Evolutionary conservation across 2,888 invertebrate species (phyloP), one percentile per base, ranked within the genome.

Genomic region (Stictocephala bisonia): DNA sequence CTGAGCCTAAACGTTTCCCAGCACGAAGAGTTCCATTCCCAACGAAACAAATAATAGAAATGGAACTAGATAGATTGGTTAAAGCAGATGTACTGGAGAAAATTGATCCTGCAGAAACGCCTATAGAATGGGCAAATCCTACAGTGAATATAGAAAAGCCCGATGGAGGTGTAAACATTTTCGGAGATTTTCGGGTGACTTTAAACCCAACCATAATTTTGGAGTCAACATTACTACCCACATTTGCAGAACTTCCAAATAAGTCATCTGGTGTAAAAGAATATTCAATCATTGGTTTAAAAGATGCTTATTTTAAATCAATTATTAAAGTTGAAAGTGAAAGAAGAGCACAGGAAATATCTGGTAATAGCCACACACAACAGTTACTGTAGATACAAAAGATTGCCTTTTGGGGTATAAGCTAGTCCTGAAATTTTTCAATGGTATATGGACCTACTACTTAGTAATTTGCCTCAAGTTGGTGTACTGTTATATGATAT

Each of bases 161-260:
- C 24, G 40, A 60, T 20, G 40, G 60, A 9, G 15, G 13, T n/a
- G 40, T 35, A 22, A 18, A 26, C 3, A 40, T 60, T 22, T 60
- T 35, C 40, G 58, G 58, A 58, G 58, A 58, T 58, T 58, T 58
- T 7, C 29, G 35, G 15, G 58, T 58, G 1, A 29, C 18, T 13
- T 35, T 58, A 20, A 58, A 31, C 13, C 58, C 58, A 31, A 58
- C 24, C 27, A 26, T 53, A 24, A 27, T 26, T 6, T 26, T 13
- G n/a, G 53, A 53, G 18, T 3, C 11, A 3, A n/a, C n/a, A 26
- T 27, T 53, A 13, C 4, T 53, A 13, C 53, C 53, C 2, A 53
- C 53, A n/a, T 53, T 53, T 4, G n/a, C 24, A 53, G 53, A 53
- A 53, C 27, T 53, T n/a, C 7, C 53, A 26, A 53, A 15, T 26